A percentile compares a stretch with the other conserved stretches of the same genome.
These are phyloP conservation scores for Kryptopterus vitreolus DNA, from an alignment of 2,797 vertebrate species.

Conservation along the genomic window DNA sequence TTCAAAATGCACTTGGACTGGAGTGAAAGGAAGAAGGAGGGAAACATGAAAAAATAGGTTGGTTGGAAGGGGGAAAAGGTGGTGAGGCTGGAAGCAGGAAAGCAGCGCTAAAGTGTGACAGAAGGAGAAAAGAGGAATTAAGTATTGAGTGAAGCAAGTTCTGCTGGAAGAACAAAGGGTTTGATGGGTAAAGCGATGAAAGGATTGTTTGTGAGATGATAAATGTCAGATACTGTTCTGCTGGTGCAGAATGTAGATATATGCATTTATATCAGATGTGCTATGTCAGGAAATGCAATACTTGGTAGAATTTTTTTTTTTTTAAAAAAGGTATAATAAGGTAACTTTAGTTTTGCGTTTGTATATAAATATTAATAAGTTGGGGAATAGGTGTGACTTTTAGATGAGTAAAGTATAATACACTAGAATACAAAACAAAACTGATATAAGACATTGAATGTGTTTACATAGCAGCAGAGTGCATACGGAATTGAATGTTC, in stretches of 20 bases:
- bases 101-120: background rate
- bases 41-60: constrained; percentile 3
- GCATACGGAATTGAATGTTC: too few species aligned
- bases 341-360: too few species aligned
- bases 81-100: background rate
- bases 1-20: constrained; percentile 12
- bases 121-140: background rate
- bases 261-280: background rate
- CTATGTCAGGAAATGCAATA: background rate
- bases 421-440: too few species aligned
- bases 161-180: background rate
- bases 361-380: too few species aligned
- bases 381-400: too few species aligned
- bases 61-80: background rate
- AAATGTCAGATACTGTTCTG: background rate
- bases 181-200: background rate
- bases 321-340: background rate
- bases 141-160: background rate
- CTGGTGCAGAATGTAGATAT: background rate
- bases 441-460: too few species aligned
- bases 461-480: too few species aligned
- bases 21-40: background rate
- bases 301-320: background rate
- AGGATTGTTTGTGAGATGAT: background rate
- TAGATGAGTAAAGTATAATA: too few species aligned